Evolutionary conservation across 2,797 vertebrate species (phyloP).

Genomic region (Momotus momota): DNA sequence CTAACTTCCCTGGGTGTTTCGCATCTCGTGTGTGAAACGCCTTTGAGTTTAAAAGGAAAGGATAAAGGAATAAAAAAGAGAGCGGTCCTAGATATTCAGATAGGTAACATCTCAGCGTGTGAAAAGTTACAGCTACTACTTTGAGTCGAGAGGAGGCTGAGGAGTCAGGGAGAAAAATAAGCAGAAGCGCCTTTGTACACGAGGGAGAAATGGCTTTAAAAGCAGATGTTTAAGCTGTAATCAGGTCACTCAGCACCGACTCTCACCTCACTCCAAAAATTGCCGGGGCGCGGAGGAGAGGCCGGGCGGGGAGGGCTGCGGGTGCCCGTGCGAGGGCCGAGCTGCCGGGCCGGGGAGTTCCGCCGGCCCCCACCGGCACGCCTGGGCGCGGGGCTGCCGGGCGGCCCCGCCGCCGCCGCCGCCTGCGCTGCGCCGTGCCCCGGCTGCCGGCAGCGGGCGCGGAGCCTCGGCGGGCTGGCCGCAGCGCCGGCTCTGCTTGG

Average conservation of each 20-base stretch:
- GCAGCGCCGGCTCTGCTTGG: background rate
- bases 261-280: background rate
- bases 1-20: background rate
- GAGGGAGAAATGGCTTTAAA: background rate
- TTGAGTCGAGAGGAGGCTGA: background rate
- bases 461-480: background rate
- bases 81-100: background rate
- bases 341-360: background rate
- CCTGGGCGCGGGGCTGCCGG: background rate
- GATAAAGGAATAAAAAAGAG: background rate
- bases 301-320: background rate
- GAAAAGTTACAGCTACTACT: slow-evolving; percentile 32
- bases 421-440: background rate
- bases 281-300: background rate
- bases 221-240: background rate
- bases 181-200: background rate
- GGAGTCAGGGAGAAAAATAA: background rate
- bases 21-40: background rate
- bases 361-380: background rate
- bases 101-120: background rate
- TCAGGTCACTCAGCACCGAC: slow-evolving; percentile 11
- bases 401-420: background rate
- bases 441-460: background rate
- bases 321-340: background rate
- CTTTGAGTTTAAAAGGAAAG: background rate